phyloP scores from a whole-genome alignment of 1,140 invertebrate genomes.

The Argopecten irradians region DNA sequence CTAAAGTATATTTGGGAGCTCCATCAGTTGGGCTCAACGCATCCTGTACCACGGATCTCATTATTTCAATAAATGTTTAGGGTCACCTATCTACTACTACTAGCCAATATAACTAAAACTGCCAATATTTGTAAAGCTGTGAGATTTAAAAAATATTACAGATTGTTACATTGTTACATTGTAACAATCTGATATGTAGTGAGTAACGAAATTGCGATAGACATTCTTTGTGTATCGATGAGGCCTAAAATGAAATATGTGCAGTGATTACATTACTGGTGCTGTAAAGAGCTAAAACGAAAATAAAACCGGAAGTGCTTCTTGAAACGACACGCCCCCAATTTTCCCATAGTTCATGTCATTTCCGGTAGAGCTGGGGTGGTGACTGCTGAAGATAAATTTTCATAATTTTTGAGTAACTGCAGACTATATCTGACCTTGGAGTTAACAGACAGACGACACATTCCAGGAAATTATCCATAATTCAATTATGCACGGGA shows the following conservation, averaged over 20 bases:
- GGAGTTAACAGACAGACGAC: not conserved
- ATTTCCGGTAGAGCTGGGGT: constrained; percentile 36
- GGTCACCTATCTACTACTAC: no score
- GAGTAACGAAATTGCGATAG: not conserved
- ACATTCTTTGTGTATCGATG: not conserved
- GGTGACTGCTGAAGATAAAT: constrained; percentile 22
- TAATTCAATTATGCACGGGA: not conserved
- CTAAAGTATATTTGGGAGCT: constrained; percentile 28
- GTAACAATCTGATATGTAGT: not conserved
- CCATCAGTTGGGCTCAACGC: not conserved
- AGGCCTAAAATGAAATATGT: not conserved
- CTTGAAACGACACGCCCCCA: constrained; percentile 30
- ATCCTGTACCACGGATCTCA: constrained; percentile 33
- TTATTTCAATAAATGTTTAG: not conserved
- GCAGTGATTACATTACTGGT: not conserved
- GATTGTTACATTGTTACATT: not conserved
- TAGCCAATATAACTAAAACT: not conserved
- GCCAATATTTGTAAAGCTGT: not conserved
- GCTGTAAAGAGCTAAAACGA: not conserved
- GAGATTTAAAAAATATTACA: not conserved
- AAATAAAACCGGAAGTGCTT: not conserved
- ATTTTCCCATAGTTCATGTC: constrained; percentile 26
- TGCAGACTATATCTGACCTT: constrained; percentile 16
- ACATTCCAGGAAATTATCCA: not conserved
- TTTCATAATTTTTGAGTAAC: constrained; percentile 11